These are phyloP conservation scores for Porites rus DNA, from an alignment of 92 coral and sea anemone genomes.

Conservation along the genomic window DNA sequence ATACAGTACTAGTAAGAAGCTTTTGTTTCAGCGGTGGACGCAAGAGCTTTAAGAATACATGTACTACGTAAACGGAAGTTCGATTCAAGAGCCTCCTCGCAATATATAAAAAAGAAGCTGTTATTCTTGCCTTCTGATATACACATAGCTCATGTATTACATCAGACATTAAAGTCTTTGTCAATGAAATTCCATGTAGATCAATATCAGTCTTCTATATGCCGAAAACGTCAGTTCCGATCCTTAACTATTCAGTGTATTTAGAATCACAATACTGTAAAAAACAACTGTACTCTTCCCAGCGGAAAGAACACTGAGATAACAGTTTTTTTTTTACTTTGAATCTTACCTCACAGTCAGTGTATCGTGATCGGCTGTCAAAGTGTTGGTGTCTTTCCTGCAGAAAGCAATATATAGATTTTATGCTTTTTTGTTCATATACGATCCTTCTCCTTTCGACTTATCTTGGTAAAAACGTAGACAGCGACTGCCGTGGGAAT, in stretches of 20 bases:
- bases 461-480: no score
- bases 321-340: no score
- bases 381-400: no score
- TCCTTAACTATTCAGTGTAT: not conserved
- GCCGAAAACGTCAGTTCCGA: constrained; percentile 3
- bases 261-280: no score
- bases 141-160: not conserved
- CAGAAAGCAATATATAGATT: no score
- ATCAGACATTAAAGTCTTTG: not conserved
- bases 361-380: no score
- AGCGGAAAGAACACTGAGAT: not conserved
- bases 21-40: not conserved
- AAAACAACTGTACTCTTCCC: not conserved
- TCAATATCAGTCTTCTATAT: constrained; percentile 5
- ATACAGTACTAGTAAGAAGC: no score
- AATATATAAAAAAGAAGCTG: no score
- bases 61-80: not conserved
- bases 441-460: no score
- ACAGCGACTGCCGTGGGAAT: no score
- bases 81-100: not conserved
- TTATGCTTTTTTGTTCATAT: no score
- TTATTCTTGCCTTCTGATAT: not conserved
- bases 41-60: not conserved
- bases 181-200: constrained; percentile 1
- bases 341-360: no score